Evolutionary conservation across 2,797 vertebrate genomes (phyloP).

Genomic region (Champsocephalus gunnari): DNA sequence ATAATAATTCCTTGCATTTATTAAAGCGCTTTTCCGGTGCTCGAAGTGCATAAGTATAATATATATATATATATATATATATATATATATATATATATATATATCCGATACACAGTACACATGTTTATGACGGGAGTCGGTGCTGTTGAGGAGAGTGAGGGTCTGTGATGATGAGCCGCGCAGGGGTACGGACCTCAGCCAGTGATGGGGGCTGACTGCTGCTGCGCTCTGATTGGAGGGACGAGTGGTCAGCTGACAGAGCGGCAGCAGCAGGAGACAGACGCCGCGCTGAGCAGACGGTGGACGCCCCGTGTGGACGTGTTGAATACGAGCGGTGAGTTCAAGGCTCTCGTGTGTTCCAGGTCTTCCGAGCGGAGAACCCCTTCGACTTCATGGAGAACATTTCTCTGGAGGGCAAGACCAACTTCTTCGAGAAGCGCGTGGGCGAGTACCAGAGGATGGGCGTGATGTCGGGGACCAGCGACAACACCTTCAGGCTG

Average conservation of each 20-base stretch:
- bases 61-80: too few relatives aligned
- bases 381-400: conserved; percentile 99
- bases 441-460: conserved; percentile 98
- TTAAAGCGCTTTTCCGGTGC: too few relatives aligned
- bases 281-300: conserved; percentile 75
- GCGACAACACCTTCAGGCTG: conserved; percentile 92
- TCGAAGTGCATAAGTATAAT: too few relatives aligned
- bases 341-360: conserved; percentile 2
- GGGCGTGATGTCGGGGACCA: conserved; percentile 93
- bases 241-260: conserved; percentile 62
- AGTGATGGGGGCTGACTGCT: conserved; percentile 89
- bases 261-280: conserved; percentile 68
- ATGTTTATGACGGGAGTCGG: too few relatives aligned
- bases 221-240: conserved; percentile 47
- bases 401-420: conserved; percentile 98
- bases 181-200: conserved; percentile 91
- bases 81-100: too few relatives aligned
- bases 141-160: too few relatives aligned
- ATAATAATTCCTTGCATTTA: too few relatives aligned
- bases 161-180: too few relatives aligned
- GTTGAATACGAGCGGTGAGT: too few relatives aligned
- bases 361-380: conserved; percentile 94
- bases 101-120: too few relatives aligned
- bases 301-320: too few relatives aligned
- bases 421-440: conserved; percentile 98